Base-by-base conservation (phyloP, 1,140 invertebrate genomes). In the Dufourea novaeangliae region DNA sequence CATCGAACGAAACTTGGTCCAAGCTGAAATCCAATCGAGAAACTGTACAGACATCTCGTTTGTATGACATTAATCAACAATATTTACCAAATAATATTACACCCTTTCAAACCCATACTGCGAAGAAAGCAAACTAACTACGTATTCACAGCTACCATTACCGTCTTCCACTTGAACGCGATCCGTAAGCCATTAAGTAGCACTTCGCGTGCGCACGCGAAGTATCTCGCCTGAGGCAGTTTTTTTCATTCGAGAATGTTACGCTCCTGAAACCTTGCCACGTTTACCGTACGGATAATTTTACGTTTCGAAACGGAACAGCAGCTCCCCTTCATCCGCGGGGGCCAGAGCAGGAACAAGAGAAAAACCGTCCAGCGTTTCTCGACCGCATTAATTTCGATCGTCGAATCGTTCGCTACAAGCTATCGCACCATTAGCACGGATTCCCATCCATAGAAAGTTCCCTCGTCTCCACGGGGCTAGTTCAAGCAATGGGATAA, bases 391-490 rank as follows among this genome's bases (percentile, higher is more conserved):
- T 59, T 52, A 70, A 70, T 61, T 70, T 61, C 41, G 69, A 78
- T 78, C 70, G 50, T 17, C 27, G 59, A 62, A 71, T 41, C 29
- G 52, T 59, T 69, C 54, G 64, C 34, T 54, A 20, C 44, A 69
- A 79, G 34, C 64, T 41, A 79, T 79, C 72, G 41, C 54, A 22
- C 64, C 72, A 76, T 79, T 76, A 76, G 46, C 64, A 50, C 37
- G 37, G 10, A 17, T 52, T 68, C 39, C 52, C 25, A 66, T 79
- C 54, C 22, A 44, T 59, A 32, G 56, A 66, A 79, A 79, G 52
- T 79, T 68, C 46, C n/a, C 41, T 74, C 62, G 71, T 74, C 56
- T 66, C 46, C 25, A 44, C 37, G 20, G 25, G 56, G 44, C 27
- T 52, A 50, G 62, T 54, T 32, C 44, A 41, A 41, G 34, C 78